These are phyloP conservation scores for Ispidina picta DNA, from an alignment of 2,797 vertebrate genomes.

Conservation along the genomic window DNA sequence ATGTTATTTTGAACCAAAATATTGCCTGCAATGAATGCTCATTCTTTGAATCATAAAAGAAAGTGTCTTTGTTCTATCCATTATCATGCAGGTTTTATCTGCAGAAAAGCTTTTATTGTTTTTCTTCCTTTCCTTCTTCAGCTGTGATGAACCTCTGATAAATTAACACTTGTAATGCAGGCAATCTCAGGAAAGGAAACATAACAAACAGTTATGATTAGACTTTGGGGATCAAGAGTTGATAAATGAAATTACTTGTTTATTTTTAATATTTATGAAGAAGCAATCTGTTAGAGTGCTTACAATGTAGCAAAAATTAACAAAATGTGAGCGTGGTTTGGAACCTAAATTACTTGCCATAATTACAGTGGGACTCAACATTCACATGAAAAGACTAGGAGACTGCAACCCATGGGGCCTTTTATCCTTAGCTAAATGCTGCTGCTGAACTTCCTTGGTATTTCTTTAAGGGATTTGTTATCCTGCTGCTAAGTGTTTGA, in stretches of 20 bases:
- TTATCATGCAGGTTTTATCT: background rate
- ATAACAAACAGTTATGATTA: background rate
- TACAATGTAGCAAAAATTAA: background rate
- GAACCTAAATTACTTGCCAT: background rate
- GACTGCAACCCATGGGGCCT: background rate
- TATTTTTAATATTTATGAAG: constrained; percentile 29
- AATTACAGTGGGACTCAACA: constrained; percentile 10
- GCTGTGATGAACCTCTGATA: background rate
- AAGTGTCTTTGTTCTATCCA: constrained; percentile 17
- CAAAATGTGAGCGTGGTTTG: background rate
- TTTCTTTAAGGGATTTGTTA: background rate
- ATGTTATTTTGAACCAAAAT: constrained; percentile 15
- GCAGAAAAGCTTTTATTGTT: background rate
- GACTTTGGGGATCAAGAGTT: background rate
- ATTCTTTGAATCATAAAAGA: background rate
- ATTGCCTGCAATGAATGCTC: background rate
- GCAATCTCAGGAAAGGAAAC: background rate
- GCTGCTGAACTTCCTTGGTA: background rate
- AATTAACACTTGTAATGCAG: constrained; percentile 7
- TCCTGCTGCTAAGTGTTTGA: background rate
- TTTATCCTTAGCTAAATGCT: background rate
- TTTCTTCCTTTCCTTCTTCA: background rate
- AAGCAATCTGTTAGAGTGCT: background rate
- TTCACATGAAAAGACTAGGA: background rate
- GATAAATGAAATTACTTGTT: constrained; percentile 27